Evolutionary conservation across 2,888 invertebrate species (phyloP), one percentile per base, ranked within the genome.

Genomic region (Nomada hirtipes): DNA sequence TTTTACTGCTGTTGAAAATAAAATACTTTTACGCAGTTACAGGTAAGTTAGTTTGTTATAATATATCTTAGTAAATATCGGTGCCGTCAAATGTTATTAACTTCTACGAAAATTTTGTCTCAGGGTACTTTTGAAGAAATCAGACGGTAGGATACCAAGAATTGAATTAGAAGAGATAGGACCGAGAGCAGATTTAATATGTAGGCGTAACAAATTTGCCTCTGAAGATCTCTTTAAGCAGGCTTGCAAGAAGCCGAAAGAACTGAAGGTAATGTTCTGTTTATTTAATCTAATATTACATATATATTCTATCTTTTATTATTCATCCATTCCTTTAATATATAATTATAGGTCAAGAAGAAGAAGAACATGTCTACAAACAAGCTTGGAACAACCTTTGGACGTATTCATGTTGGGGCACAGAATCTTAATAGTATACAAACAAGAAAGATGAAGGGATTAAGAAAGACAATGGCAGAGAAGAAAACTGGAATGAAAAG

Each of bases 111-210:
- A 59, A 23, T 79, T 72, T 61, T 69, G 76, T 96, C 97, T 4
- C 91, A 98, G 97, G 94, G 96, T 98, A 84, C 91, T 95, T 68
- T 93, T 99, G 67, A 98, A 99, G 93, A 99, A 99, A 93, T 98
- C 99, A 85, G 98, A 98, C 0, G 96, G 96, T 84, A 96, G 96
- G 90, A 97, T 96, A 69, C 99, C 99, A 0, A 96, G 98, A 86
- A 96, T 99, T 85, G 99, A 99, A 94, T 94, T 99, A 68, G 96
- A 97, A 93, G 98, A 98, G 95, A 98, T 98, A 91, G 99, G 99
- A 29, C 99, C 99, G 26, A 96, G 97, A 29, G 95, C 98, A 86
- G 98, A 99, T 93, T 97, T 99, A 87, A 95, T 96, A 76, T 93
- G 99, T 18, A 95, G 99, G 85, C 96, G 99, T 87, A 97, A 96